Conservation (phyloP, 2,888 invertebrate genomes). For the Tachina lurida region DNA sequence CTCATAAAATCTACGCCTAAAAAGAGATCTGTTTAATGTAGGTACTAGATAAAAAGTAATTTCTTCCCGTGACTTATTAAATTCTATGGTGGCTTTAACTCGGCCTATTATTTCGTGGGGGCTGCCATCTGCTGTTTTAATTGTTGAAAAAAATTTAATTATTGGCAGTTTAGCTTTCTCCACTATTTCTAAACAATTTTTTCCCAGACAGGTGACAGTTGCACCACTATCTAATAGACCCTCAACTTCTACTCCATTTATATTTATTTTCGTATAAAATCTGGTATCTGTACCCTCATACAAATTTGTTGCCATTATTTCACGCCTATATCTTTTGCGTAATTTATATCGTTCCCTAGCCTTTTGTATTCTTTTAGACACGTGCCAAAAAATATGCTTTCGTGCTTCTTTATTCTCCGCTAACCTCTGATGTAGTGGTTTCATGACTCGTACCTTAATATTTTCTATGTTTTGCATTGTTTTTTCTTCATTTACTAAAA, state of each 20-base stretch:
- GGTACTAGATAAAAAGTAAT: constrained; percentile 18
- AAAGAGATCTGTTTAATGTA: not conserved
- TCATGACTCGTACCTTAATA: no score
- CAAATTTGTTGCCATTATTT: constrained; percentile 5
- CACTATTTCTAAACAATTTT: not conserved
- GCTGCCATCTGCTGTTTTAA: constrained; percentile 19
- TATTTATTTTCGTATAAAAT: constrained; percentile 3
- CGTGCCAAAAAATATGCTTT: no score
- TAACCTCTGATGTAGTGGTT: no score
- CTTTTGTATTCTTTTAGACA: not conserved
- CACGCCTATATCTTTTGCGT: not conserved
- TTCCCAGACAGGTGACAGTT: not conserved
- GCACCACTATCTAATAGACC: not conserved
- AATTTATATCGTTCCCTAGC: constrained; percentile 16
- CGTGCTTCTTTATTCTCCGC: no score
- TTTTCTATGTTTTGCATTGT: no score
- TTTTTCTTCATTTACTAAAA: no score
- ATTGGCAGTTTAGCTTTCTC: not conserved
- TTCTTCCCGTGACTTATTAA: not conserved
- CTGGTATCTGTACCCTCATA: constrained; percentile 28
- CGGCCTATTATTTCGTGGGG: constrained; percentile 19
- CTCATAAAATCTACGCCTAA: constrained; percentile 36
- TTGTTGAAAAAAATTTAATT: not conserved
- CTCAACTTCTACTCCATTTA: not conserved
- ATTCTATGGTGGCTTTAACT: not conserved